These are phyloP conservation scores for Carduelis carduelis DNA, from an alignment of 2,797 vertebrate genomes.

Conservation along the genomic window DNA sequence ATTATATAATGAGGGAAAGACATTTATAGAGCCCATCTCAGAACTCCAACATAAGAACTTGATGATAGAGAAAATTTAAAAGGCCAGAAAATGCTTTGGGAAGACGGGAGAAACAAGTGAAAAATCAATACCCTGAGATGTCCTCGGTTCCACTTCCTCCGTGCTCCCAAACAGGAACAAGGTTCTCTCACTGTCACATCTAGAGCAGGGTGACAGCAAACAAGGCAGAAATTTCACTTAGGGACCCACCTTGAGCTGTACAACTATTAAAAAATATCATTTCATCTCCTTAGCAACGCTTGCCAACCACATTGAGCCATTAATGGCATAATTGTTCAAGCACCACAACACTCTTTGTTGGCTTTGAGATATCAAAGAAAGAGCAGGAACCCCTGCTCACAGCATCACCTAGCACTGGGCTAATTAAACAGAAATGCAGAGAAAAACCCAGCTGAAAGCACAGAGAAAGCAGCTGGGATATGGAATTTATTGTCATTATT, in stretches of 20 bases:
- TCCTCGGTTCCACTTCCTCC: neutral
- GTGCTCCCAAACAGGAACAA: neutral
- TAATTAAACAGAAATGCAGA: constrained; percentile 41
- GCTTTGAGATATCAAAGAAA: constrained; percentile 23
- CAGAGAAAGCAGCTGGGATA: neutral
- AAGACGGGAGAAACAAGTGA: neutral
- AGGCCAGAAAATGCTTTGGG: neutral
- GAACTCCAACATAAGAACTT: neutral
- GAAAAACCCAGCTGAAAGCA: neutral
- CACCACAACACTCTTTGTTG: neutral
- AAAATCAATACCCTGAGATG: constrained; percentile 7
- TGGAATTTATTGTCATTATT: neutral
- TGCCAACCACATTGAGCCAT: neutral
- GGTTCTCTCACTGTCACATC: neutral
- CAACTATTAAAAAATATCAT: neutral
- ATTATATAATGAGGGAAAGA: neutral
- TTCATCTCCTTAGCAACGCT: constrained; percentile 29
- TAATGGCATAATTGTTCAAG: constrained; percentile 54
- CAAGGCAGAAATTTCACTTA: constrained; percentile 27
- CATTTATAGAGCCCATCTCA: neutral
- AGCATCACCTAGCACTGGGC: neutral
- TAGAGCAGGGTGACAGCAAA: constrained; percentile 12
- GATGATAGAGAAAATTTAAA: neutral
- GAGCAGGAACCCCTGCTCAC: constrained; percentile 7
- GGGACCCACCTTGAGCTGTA: constrained; percentile 45